Evolutionary conservation across 2,888 invertebrate species (phyloP).

Genomic region (Eupithecia pulchellata): DNA sequence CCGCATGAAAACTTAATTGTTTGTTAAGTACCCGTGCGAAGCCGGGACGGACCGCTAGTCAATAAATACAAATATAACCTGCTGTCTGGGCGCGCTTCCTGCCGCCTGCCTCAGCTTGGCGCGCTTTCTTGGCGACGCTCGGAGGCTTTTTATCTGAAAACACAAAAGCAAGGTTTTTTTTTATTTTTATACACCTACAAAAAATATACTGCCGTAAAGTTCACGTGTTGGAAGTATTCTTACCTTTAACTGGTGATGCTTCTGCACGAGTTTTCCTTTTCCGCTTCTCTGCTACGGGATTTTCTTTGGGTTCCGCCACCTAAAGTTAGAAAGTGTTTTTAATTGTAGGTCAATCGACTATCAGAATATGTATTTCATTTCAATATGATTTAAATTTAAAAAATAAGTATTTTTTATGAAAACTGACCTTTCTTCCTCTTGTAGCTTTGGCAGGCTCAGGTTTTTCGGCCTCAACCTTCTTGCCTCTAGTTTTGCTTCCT

Average conservation of each 20-base stretch:
- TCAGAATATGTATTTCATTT: too few relatives aligned
- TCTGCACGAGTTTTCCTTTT: conserved; percentile 51
- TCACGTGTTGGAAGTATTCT: not conserved
- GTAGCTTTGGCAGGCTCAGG: conserved; percentile 20
- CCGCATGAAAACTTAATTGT: too few relatives aligned
- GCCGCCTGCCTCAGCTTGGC: conserved; percentile 12
- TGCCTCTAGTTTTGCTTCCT: conserved; percentile 21
- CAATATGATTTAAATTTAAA: not conserved
- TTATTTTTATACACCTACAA: not conserved
- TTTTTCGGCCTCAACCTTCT: conserved; percentile 7
- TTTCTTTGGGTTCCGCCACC: conserved; percentile 41
- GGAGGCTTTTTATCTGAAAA: conserved; percentile 19
- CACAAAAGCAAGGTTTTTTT: not conserved
- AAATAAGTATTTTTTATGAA: not conserved
- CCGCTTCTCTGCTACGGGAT: conserved; percentile 43
- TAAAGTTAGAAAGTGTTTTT: conserved; percentile 27
- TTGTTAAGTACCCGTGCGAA: too few relatives aligned
- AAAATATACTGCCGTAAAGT: not conserved
- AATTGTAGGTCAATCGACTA: not conserved
- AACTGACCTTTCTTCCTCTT: conserved; percentile 30
- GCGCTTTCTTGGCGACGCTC: conserved; percentile 11
- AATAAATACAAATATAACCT: conserved; percentile 17
- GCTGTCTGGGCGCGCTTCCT: not conserved
- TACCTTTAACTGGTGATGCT: conserved; percentile 50
- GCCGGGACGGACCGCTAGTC: too few relatives aligned